Evolutionary conservation across 2,888 invertebrate species (phyloP), one percentile per base, ranked within the genome.

Genomic region (Cylindroiulus punctatus): DNA sequence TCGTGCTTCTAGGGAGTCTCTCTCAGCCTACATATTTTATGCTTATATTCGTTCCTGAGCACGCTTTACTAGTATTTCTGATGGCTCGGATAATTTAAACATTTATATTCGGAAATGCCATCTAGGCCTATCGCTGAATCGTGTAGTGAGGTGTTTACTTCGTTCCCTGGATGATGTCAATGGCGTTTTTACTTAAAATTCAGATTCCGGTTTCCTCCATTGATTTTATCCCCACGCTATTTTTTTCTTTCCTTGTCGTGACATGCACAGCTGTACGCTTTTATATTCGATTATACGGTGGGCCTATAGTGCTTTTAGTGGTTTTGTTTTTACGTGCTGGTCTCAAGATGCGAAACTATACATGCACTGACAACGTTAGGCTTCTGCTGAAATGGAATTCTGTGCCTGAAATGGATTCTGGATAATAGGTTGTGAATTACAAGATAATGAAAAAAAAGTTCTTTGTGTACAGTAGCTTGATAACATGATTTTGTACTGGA

Each of bases 301-400:
- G 26, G 30, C 14, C 30, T 30, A n/a, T n/a, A 76, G 17, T 8
- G 30, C 26, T 30, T 76, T 76, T 30, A 14, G 17, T 76, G 30
- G 76, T 14, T 76, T 76, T 76, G 76, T 76, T 76, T 42, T 76
- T 76, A 76, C 76, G 17, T 30, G 76, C 30, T 76, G 76, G 17
- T 76, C 76, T 76, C 17, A 76, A 76, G 26, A 76, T 65, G 76
- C 30, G 30, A 76, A 65, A 26, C 14, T 44, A 12, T 44, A 44
- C 36, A 36, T 36, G 36, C 36, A 36, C n/a, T n/a, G n/a, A n/a
- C n/a, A n/a, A n/a, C n/a, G n/a, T n/a, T n/a, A n/a, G n/a, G n/a
- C n/a, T n/a, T n/a, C n/a, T n/a, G n/a, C n/a, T n/a, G n/a, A n/a
- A n/a, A n/a, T n/a, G n/a, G n/a, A n/a, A n/a, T n/a, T n/a, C n/a